Conservation (phyloP, 2,113 vertebrate genomes). For the Solea senegalensis region DNA sequence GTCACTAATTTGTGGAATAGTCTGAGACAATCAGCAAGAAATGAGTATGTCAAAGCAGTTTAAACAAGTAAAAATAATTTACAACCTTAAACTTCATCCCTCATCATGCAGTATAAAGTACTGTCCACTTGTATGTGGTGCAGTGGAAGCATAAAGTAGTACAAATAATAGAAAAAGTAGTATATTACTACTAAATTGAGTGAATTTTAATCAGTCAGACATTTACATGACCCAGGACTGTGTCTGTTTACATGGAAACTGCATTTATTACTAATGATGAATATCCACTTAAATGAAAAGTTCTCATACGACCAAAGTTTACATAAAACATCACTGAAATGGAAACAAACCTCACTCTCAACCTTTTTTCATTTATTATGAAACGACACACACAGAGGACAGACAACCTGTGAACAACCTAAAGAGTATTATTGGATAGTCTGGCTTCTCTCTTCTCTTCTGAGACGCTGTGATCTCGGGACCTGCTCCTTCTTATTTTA, state of each 20-base stretch:
- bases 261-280: conserved; percentile 12
- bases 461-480: conserved; percentile 24
- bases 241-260: not conserved
- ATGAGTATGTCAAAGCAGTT: too few relatives aligned
- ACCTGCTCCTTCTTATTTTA: conserved; percentile 43
- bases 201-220: not conserved
- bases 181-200: too few relatives aligned
- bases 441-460: conserved; percentile 61
- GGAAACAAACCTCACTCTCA: conserved; percentile 21
- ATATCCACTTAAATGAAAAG: conserved; percentile 31
- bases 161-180: too few relatives aligned
- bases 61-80: too few relatives aligned
- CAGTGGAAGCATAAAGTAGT: too few relatives aligned
- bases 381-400: conserved; percentile 36
- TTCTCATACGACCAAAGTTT: conserved; percentile 12
- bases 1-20: too few relatives aligned
- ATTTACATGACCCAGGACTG: not conserved
- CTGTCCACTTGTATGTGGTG: too few relatives aligned
- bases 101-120: too few relatives aligned
- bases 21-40: too few relatives aligned
- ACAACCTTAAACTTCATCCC: too few relatives aligned
- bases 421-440: conserved; percentile 38
- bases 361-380: conserved; percentile 22
- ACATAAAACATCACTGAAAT: conserved; percentile 17
- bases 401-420: conserved; percentile 32